phyloP scores from a whole-genome alignment of 2,113 vertebrate genomes.

The Sterrhoptilus dennistouni region DNA sequence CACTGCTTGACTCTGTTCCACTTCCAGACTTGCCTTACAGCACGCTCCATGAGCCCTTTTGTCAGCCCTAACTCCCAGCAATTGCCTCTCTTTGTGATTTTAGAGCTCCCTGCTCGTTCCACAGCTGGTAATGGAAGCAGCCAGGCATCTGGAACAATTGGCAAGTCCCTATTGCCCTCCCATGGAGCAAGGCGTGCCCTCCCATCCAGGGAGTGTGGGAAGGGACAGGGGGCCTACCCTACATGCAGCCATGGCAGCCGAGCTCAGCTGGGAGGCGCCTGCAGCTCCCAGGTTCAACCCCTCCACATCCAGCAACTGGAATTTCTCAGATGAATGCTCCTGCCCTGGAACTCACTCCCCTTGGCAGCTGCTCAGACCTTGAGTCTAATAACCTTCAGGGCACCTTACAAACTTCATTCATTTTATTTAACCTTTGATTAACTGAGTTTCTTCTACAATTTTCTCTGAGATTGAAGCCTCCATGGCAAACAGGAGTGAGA shows the following conservation, averaged over 20 bases:
- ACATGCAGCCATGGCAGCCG: neutral
- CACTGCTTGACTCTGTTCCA: neutral
- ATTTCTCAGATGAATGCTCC: constrained; percentile 20
- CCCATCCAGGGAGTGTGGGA: neutral
- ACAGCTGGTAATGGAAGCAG: neutral
- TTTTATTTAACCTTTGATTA: neutral
- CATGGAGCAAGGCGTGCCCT: neutral
- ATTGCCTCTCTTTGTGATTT: neutral
- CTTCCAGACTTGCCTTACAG: neutral
- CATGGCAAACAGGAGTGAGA: neutral
- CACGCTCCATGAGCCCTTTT: neutral
- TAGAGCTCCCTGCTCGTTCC: neutral
- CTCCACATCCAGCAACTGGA: neutral
- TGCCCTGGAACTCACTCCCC: neutral
- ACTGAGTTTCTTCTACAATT: neutral
- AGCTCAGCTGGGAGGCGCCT: neutral
- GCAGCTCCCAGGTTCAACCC: neutral
- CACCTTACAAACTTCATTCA: neutral
- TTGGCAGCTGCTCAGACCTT: constrained; percentile 28
- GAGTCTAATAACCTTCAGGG: constrained; percentile 35
- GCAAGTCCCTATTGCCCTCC: neutral
- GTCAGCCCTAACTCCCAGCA: neutral
- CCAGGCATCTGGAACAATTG: neutral
- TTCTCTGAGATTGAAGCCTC: neutral
- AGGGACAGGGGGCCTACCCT: neutral